A percentile compares a stretch with the other conserved stretches of the same genome.
These are phyloP conservation scores for Ochlodes sylvanus DNA, from an alignment of 2,888 invertebrate genomes.

Conservation along the genomic window DNA sequence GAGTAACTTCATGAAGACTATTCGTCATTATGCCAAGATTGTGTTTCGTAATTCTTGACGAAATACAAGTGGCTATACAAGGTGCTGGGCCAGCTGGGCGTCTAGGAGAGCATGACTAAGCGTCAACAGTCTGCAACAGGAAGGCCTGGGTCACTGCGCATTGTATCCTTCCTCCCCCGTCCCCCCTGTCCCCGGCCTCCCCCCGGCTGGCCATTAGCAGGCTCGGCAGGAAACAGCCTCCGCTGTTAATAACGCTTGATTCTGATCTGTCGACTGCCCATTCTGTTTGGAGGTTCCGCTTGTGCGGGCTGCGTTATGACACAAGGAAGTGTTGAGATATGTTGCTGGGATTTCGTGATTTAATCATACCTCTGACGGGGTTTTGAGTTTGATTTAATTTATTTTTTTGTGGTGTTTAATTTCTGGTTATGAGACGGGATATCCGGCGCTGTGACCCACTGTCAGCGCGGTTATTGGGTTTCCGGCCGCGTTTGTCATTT, in stretches of 20 bases:
- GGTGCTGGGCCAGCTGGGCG: background rate
- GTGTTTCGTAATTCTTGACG: too few relatives aligned
- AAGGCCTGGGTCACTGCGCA: conserved; percentile 22
- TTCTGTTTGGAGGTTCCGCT: conserved; percentile 43
- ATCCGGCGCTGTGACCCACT: too few relatives aligned
- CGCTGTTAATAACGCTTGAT: conserved; percentile 78
- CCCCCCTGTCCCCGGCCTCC: background rate
- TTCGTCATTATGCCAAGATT: too few relatives aligned
- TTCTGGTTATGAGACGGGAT: too few relatives aligned
- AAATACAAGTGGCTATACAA: too few relatives aligned
- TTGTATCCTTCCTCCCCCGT: conserved; percentile 37
- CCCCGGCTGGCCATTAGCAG: conserved; percentile 60
- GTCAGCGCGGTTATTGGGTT: too few relatives aligned
- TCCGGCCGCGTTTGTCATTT: too few relatives aligned
- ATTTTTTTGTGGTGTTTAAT: too few relatives aligned
- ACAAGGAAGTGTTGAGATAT: conserved; percentile 21
- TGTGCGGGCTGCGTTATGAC: conserved; percentile 27
- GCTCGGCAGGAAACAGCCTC: conserved; percentile 77
- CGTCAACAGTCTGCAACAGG: conserved; percentile 32
- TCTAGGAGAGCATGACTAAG: conserved; percentile 18
- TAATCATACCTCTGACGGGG: background rate
- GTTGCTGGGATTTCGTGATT: conserved; percentile 5
- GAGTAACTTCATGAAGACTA: too few relatives aligned
- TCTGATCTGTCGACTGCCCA: conserved; percentile 63
- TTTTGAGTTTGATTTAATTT: background rate